Percentiles rank a stretch among this genome's conserved stretches.
These are phyloP conservation scores for Simalia tracyae DNA, from an alignment of 2,797 vertebrate genomes.

Conservation along the genomic window DNA sequence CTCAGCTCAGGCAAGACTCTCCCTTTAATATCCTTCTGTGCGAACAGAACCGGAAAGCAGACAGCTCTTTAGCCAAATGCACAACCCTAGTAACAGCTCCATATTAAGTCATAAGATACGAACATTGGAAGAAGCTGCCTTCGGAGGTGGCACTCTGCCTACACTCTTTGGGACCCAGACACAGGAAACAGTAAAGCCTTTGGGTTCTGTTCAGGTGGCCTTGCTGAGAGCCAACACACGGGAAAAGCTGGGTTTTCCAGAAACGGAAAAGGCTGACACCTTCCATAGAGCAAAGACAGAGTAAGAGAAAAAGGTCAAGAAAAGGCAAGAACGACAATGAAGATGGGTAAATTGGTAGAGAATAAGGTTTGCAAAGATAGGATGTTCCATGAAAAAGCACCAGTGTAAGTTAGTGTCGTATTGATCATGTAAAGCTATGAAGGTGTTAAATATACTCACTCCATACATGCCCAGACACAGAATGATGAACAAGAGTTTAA, in stretches of 20 bases:
- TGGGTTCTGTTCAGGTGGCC: background rate
- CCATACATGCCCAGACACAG: too few relatives aligned
- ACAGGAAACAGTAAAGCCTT: background rate
- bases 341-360: background rate
- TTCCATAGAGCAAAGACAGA: background rate
- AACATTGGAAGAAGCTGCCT: background rate
- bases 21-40: too few relatives aligned
- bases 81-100: background rate
- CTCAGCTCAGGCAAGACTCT: too few relatives aligned
- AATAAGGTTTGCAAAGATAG: background rate
- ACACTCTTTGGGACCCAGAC: background rate
- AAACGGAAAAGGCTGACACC: background rate
- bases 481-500: background rate
- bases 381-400: background rate
- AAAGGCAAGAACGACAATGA: background rate
- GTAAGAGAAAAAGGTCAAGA: background rate
- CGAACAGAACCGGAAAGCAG: too few relatives aligned
- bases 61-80: too few relatives aligned
- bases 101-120: background rate
- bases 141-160: background rate
- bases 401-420: background rate
- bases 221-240: background rate
- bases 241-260: background rate
- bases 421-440: background rate
- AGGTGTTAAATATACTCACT: background rate